A percentile compares a stretch with the other conserved stretches of the same genome.
phyloP scores from a whole-genome alignment of 2,888 invertebrate species.

The Leptothorax acervorum region DNA sequence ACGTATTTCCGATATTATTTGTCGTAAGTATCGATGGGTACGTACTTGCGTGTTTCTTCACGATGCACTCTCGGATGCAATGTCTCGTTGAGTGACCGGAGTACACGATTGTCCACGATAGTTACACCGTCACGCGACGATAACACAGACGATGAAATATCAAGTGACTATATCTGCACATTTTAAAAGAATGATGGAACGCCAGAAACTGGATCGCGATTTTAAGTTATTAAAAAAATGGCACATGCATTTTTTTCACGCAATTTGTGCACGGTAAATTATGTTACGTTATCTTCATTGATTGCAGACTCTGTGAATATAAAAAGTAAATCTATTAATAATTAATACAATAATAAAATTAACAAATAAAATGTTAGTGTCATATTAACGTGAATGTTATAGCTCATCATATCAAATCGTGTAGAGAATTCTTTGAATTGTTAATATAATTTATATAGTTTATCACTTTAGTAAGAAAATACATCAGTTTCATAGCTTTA shows the following conservation, averaged over 20 bases:
- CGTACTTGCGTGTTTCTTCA: slow-evolving; percentile 36
- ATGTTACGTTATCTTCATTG: background rate
- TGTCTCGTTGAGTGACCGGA: slow-evolving; percentile 24
- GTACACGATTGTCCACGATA: background rate
- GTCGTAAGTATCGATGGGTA: slow-evolving; percentile 48
- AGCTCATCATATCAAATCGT: slow-evolving; percentile 17
- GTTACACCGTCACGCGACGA: background rate
- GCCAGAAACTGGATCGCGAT: background rate
- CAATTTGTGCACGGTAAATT: slow-evolving; percentile 25
- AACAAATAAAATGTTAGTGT: slow-evolving; percentile 18
- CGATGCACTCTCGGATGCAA: slow-evolving; percentile 24
- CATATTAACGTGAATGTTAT: slow-evolving; percentile 29
- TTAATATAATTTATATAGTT: slow-evolving; percentile 9
- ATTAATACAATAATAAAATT: slow-evolving; percentile 9
- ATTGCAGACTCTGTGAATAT: background rate
- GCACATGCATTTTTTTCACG: slow-evolving; percentile 18
- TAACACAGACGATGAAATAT: background rate
- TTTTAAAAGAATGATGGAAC: slow-evolving; percentile 11
- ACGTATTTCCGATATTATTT: slow-evolving; percentile 39
- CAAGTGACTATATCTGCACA: background rate
- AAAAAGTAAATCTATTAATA: slow-evolving; percentile 20
- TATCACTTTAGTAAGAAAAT: background rate
- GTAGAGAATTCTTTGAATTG: slow-evolving; percentile 15
- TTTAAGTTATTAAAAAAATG: slow-evolving; percentile 17
- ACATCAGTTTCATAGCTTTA: slow-evolving; percentile 18